Evolutionary conservation across 2,113 vertebrate genomes (phyloP).

Genomic region (Entomyzon cyanotis): DNA sequence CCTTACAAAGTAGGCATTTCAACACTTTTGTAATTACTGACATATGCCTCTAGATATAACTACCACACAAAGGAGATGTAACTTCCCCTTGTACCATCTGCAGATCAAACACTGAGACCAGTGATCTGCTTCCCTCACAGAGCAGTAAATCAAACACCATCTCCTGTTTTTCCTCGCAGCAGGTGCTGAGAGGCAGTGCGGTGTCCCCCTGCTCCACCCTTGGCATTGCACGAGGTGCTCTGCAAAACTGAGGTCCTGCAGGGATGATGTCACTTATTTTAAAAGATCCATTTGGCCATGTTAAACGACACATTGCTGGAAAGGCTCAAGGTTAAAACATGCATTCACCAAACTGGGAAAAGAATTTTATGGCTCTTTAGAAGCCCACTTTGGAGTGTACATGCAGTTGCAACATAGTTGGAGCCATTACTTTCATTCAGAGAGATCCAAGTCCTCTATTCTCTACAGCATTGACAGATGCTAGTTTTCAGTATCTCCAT

Average conservation of each 20-base stretch:
- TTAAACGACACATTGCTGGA: background rate
- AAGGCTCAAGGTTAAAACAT: background rate
- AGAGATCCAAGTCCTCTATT: background rate
- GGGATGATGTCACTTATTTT: background rate
- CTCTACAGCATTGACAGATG: background rate
- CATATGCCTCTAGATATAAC: background rate
- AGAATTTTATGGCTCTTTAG: background rate
- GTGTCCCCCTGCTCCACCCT: background rate
- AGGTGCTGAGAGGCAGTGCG: background rate
- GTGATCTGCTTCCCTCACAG: background rate
- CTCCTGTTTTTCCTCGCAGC: background rate
- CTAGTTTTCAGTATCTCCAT: background rate
- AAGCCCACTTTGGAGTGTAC: background rate
- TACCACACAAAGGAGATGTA: background rate
- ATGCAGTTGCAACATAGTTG: background rate
- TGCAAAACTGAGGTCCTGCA: background rate
- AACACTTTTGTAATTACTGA: background rate
- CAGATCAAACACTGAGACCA: background rate
- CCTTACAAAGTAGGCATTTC: background rate
- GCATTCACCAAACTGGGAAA: background rate
- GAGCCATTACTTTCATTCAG: conserved; percentile 19
- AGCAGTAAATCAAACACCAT: background rate
- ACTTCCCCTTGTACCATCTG: background rate
- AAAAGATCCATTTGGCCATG: background rate
- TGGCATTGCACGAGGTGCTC: background rate